These are phyloP conservation scores for Pararge aegeria DNA, from an alignment of 1,140 invertebrate genomes.

Conservation along the genomic window DNA sequence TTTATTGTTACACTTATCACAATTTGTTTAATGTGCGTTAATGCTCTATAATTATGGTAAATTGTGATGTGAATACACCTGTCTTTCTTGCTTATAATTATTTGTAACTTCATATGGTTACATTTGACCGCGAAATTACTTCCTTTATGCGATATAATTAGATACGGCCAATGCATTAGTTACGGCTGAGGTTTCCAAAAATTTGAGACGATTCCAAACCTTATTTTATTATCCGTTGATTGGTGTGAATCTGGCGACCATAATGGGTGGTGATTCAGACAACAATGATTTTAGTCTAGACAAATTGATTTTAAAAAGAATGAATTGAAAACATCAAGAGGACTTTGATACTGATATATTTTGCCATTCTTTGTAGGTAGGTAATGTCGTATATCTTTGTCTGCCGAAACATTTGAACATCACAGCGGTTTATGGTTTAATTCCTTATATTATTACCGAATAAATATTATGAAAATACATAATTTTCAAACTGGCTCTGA, in stretches of 20 bases:
- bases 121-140: background rate
- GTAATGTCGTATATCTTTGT: background rate
- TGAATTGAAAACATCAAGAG: background rate
- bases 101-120: too few species aligned
- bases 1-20: too few species aligned
- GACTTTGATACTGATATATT: background rate
- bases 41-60: too few species aligned
- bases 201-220: background rate
- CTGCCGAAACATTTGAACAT: too few species aligned
- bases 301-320: conserved; percentile 1
- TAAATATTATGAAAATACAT: too few species aligned
- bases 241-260: background rate
- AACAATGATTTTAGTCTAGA: background rate
- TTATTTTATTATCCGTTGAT: background rate
- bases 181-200: background rate
- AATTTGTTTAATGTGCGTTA: too few species aligned
- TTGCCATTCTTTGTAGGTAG: background rate
- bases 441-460: too few species aligned
- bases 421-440: too few species aligned
- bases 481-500: too few species aligned
- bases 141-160: background rate
- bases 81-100: too few species aligned
- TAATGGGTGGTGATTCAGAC: background rate
- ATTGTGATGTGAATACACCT: too few species aligned
- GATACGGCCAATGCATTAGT: background rate